These are phyloP conservation scores for Odontothrips loti DNA, from an alignment of 2,888 invertebrate species.

Conservation along the genomic window DNA sequence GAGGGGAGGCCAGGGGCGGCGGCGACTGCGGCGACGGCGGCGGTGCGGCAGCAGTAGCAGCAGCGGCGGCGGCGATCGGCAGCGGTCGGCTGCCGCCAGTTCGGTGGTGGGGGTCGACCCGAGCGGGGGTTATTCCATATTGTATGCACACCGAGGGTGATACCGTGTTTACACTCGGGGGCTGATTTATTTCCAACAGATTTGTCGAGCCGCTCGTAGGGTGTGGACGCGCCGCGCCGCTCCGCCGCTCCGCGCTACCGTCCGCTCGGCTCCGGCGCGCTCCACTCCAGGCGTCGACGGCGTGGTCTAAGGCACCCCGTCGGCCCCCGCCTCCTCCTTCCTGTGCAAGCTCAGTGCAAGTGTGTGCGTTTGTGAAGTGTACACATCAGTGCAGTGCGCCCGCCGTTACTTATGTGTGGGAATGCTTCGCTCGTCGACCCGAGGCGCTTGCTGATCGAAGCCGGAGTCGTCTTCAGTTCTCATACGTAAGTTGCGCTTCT, in stretches of 20 bases:
- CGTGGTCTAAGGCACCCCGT: background rate
- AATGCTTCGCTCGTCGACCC: background rate
- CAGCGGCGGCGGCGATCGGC: background rate
- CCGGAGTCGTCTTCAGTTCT: background rate
- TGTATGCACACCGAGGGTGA: slow-evolving; percentile 19
- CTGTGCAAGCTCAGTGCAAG: background rate
- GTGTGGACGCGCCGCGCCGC: background rate
- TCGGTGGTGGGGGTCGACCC: slow-evolving; percentile 19
- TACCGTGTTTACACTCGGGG: slow-evolving; percentile 13
- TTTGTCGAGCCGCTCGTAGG: background rate
- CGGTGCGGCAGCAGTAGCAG: background rate
- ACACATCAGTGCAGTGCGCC: background rate
- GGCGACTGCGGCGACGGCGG: background rate
- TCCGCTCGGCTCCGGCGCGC: background rate
- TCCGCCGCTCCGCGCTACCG: background rate
- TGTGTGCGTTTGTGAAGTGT: background rate
- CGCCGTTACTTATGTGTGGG: background rate
- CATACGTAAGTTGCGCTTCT: background rate
- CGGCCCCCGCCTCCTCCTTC: background rate
- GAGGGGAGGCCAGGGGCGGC: background rate
- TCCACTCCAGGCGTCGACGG: background rate
- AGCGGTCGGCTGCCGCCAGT: background rate
- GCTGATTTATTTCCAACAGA: slow-evolving; percentile 23
- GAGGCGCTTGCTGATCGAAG: background rate
- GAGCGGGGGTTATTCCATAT: slow-evolving; percentile 17